Base-by-base conservation (phyloP, 2,797 vertebrate genomes). In the Apogon talboti region DNA sequence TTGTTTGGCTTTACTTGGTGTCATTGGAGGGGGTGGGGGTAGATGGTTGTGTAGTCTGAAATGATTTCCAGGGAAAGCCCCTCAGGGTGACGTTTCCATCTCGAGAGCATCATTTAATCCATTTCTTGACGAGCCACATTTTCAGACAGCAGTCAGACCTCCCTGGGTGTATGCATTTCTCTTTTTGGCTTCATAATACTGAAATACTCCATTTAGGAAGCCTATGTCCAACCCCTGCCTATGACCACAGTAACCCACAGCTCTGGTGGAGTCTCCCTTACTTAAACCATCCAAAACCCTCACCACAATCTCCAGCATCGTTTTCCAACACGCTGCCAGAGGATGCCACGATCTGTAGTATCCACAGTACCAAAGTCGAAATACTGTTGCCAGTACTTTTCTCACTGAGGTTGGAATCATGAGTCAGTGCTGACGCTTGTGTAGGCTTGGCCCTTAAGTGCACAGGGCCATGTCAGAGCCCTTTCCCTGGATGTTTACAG, bases 401-500 rank as follows among this genome's bases (percentile, higher is more conserved):
- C 62, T 64, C 37, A 41, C 76, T 79, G 81, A 76, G 77, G 81
- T 87, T 60, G 78, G 83, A 88, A 79, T 52, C 70, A 57, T 91
- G 87, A 89, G 73, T 90, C 90, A 86, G 82, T 71, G 74, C 69
- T 78, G 84, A 81, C 66, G 70, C 69, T 81, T 48, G 63, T 43
- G 79, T 47, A 80, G 71, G 74, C 63, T 82, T 79, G 55, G 82
- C 75, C 71, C 66, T 71, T 35, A 16, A 74, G 68, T 84, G 83
- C 60, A 53, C 73, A 66, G 40, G 67, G 56, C 82, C 62, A 62
- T 84, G 87, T 84, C 87, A 69, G 76, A 87, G 74, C 69, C 77
- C 55, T 86, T 82, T 76, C 73, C 71, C 79, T 85, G 74, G 51
- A 54, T 89, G 86, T 91, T 92, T 92, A 88, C 87, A 87, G 85